Evolutionary conservation across 2,888 invertebrate genomes (phyloP).

Genomic region (Gymnocheta viridis): DNA sequence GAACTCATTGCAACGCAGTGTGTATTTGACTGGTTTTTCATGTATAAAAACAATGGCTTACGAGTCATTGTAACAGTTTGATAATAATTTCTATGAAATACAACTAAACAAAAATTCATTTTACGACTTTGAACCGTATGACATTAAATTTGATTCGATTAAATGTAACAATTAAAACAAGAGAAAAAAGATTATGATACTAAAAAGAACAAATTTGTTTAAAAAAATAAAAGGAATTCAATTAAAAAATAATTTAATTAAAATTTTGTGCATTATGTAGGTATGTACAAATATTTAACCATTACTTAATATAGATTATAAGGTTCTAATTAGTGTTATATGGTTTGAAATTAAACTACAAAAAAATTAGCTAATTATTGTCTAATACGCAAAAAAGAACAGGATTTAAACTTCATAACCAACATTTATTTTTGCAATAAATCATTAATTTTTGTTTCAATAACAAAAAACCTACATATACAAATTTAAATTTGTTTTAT

Average conservation of each 20-base stretch:
- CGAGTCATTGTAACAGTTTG: conserved; percentile 54
- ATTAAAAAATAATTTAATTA: not conserved
- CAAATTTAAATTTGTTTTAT: conserved; percentile 4
- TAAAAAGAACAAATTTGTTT: not conserved
- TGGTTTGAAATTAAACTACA: not conserved
- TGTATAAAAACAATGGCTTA: conserved; percentile 25
- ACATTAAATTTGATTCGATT: conserved; percentile 56
- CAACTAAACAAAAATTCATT: conserved; percentile 11
- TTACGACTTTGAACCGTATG: conserved; percentile 46
- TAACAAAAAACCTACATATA: conserved; percentile 2
- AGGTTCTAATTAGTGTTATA: not conserved
- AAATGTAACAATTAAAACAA: conserved; percentile 35
- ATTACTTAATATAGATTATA: not conserved
- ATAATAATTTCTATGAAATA: conserved; percentile 40
- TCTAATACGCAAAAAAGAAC: conserved; percentile 3
- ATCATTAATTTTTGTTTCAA: conserved; percentile 3
- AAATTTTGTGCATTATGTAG: not conserved
- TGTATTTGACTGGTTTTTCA: not conserved
- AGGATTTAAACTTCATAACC: conserved; percentile 8
- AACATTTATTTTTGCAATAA: conserved; percentile 18
- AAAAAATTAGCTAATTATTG: conserved; percentile 11
- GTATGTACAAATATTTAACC: no score
- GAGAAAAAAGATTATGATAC: conserved; percentile 8
- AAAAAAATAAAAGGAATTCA: conserved; percentile 2
- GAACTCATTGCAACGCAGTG: conserved; percentile 14